A percentile compares a stretch with the other conserved stretches of the same genome.
Conservation (phyloP, 1,140 invertebrate species). For the Zophobas atratus region DNA sequence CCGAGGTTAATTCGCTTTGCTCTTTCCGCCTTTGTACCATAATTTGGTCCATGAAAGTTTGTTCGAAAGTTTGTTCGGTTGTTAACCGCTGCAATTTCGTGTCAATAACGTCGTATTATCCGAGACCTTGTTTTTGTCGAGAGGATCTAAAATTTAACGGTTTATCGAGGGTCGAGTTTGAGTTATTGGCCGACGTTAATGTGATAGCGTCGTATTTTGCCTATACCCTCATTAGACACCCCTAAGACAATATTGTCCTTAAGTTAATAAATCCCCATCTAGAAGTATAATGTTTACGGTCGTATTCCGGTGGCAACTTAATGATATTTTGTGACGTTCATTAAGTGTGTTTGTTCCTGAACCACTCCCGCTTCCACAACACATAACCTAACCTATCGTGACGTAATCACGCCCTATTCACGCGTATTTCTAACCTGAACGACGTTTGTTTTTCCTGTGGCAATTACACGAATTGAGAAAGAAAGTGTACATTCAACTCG, state of each 20-base stretch:
- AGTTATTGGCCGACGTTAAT: slow-evolving; percentile 28
- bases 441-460: slow-evolving; percentile 44
- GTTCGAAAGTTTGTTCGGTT: slow-evolving; percentile 29
- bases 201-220: slow-evolving; percentile 35
- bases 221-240: slow-evolving; percentile 39
- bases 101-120: slow-evolving; percentile 21
- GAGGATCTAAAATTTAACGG: slow-evolving; percentile 31
- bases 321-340: slow-evolving; percentile 52
- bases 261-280: slow-evolving; percentile 49
- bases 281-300: slow-evolving; percentile 45
- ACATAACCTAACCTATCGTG: slow-evolving; percentile 34
- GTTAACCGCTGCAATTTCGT: slow-evolving; percentile 10
- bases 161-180: slow-evolving; percentile 22
- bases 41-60: slow-evolving; percentile 11
- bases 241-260: slow-evolving; percentile 46
- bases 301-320: slow-evolving; percentile 49
- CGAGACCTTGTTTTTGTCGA: slow-evolving; percentile 3
- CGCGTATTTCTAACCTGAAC: slow-evolving; percentile 1
- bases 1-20: not conserved
- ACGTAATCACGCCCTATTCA: slow-evolving; percentile 48
- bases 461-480: slow-evolving; percentile 45
- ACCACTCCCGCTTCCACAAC: slow-evolving; percentile 48
- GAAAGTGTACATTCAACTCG: slow-evolving; percentile 24
- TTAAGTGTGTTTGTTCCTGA: slow-evolving; percentile 50
- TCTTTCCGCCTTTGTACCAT: slow-evolving; percentile 9